Evolutionary conservation across 2,113 vertebrate species (phyloP), one percentile per base, ranked within the genome.

Genomic region (Sinocyclocheilus rhinocerous): DNA sequence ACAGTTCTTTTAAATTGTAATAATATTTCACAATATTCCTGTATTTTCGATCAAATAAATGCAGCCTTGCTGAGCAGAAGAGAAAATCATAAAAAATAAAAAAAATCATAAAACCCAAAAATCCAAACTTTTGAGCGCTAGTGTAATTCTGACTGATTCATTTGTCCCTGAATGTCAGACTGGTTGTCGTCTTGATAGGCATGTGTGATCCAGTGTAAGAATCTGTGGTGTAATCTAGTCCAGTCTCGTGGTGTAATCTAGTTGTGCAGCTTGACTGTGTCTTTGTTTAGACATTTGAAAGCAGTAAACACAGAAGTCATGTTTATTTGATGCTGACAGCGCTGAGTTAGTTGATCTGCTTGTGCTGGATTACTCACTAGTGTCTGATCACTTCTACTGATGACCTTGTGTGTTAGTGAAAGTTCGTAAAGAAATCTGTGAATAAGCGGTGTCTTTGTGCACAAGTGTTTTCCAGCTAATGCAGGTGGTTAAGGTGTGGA

Each of bases 251-350:
- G 5, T 84, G 83, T 69, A 85, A 77, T 85, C 84, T 85, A 72
- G 50, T 82, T 82, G 61, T 82, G 45, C 24, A 82, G 80, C 45
- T 82, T 7, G 61, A 70, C 45, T 70, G 50, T 42, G 50, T 72
- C 22, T 15, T 52, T 80, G 76, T 85, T 81, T 73, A 55, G 84
- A 80, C 45, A 26, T 52, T 48, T 52, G 63, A 39, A 55, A 70
- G 84, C 61, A 78, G 84, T 85, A 85, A 85, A 79, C 84, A 85
- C 61, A 85, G 84, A 57, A 73, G 77, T 80, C 84, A 81, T 85
- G 76, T 70, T 85, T 85, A 85, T 85, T 85, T 85, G 76, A 85
- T 85, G 77, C 50, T 85, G 84, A 85, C 76, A 55, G 76, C 52
- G 15, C 61, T 79, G 63, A 70, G 84, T 85, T 65, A 85, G 76